Evolutionary conservation across 2,888 invertebrate genomes (phyloP).

Genomic region (Sphaerolaimus hirsutus): DNA sequence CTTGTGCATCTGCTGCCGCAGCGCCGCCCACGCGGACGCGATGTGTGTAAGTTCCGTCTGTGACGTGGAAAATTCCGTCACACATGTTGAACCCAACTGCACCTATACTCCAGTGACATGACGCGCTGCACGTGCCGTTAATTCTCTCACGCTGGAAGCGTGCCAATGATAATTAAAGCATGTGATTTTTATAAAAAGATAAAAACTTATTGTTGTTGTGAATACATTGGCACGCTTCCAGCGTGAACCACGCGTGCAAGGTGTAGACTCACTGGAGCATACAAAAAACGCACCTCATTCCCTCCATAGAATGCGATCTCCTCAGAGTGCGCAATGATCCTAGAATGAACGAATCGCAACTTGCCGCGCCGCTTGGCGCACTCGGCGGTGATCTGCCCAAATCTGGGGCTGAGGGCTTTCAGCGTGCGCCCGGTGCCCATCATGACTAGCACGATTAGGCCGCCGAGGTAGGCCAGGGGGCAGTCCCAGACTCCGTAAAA

Average conservation of each 20-base stretch:
- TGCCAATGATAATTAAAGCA: no score
- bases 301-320: constrained; percentile 96
- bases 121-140: no score
- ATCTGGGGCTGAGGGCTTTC: constrained; percentile 55
- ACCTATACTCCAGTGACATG: no score
- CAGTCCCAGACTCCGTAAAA: no score
- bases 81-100: no score
- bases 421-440: constrained; percentile 53
- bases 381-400: constrained; percentile 78
- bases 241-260: no score
- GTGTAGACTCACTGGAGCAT: no score
- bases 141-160: no score
- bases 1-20: constrained; percentile 59
- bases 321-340: constrained; percentile 64
- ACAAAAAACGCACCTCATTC: constrained; percentile 60
- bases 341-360: constrained; percentile 64
- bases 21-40: constrained; percentile 50
- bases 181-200: no score
- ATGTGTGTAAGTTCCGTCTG: constrained; percentile 66
- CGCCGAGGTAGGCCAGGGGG: no score
- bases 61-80: constrained; percentile 5
- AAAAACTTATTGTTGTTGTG: no score
- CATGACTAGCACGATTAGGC: constrained; percentile 14
- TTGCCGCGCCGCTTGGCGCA: constrained; percentile 82
- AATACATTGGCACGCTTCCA: no score